Evolutionary conservation across 2,888 invertebrate species (phyloP), one percentile per base, ranked within the genome.

Genomic region (Eupithecia pulchellata): DNA sequence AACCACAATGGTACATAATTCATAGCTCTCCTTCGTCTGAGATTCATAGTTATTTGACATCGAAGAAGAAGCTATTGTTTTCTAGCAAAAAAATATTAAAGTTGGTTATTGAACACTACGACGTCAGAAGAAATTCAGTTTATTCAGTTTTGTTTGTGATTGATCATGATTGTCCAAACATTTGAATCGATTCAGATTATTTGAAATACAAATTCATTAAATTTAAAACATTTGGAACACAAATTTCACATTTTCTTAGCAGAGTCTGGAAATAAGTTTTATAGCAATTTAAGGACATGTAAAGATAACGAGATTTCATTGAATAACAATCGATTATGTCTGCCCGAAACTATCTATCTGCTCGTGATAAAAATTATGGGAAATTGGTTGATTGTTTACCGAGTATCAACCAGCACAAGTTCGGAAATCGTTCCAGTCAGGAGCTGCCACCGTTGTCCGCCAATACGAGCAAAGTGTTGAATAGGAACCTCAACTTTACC

Each of bases 341-440:
- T 77, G 93, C 92, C 64, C 86, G 92, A 78, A 92, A 94, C 81
- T 92, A 90, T 82, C 81, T 90, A 70, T 91, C 92, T 36, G 89
- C 90, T 52, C 85, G 91, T 69, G 93, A 94, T 75, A 92, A 91
- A 81, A 90, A 84, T 84, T 82, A 86, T 68, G 86, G 81, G 78
- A 92, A 91, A 88, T 77, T 89, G 73, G 85, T 89, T 77, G 91
- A 93, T 84, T 91, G 86, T 81, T 86, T 94, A 79, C 93, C 93
- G 14, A 87, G 87, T 80, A 92, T 93, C 77, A 91, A 89, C 71
- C 84, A 86, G 34, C 91, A 91, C 78, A 91, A 90, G 78, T 86
- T 87, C 77, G 84, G 81, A n/a, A 90, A 88, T 72, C 86, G 89
- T 34, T 77, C 84, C 9, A 82, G 84, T 2, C 83, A 86, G 30